A percentile compares a stretch with the other conserved stretches of the same genome.
Evolutionary conservation across 64 coral and sea anemone genomes (phyloP).

Genomic region (Montipora foliosa): DNA sequence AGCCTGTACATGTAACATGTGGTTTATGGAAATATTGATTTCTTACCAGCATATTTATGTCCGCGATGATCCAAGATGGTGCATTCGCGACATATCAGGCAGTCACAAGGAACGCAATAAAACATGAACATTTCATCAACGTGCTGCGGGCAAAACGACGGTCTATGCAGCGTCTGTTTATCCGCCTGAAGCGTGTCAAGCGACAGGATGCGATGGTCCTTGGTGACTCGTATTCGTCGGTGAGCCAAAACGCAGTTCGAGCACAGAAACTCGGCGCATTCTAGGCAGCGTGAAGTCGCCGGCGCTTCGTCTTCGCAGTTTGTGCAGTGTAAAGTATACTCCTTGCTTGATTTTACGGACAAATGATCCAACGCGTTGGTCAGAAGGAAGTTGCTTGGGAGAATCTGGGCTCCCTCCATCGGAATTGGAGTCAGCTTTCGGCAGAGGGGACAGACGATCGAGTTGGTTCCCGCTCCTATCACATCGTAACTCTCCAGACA

Average conservation of each 20-base stretch:
- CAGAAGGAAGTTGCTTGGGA: constrained; percentile 77
- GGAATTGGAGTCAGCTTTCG: constrained; percentile 86
- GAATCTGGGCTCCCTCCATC: constrained; percentile 40
- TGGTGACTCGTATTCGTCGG: constrained; percentile 90
- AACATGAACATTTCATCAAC: constrained; percentile 90
- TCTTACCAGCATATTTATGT: constrained; percentile 92
- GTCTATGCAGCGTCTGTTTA: constrained; percentile 88
- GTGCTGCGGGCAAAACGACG: constrained; percentile 86
- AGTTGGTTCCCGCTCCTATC: constrained; percentile 83
- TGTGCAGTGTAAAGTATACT: constrained; percentile 91
- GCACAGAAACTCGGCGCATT: constrained; percentile 98
- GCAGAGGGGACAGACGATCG: constrained; percentile 89
- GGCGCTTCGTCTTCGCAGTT: constrained; percentile 88
- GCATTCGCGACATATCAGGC: constrained; percentile 94
- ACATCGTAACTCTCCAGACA: constrained; percentile 93
- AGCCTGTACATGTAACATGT: neutral
- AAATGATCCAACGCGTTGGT: constrained; percentile 90
- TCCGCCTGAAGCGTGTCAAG: constrained; percentile 86
- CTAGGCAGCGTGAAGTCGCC: constrained; percentile 89
- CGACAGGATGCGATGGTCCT: constrained; percentile 94
- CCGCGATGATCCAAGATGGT: constrained; percentile 92
- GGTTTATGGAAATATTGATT: too few relatives aligned
- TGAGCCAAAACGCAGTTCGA: constrained; percentile 90
- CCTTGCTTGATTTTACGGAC: constrained; percentile 91
- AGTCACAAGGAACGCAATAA: constrained; percentile 84